A percentile compares a stretch with the other conserved stretches of the same genome.
phyloP scores from a whole-genome alignment of 2,113 vertebrate species.

The Mesembrinibis cayennensis region DNA sequence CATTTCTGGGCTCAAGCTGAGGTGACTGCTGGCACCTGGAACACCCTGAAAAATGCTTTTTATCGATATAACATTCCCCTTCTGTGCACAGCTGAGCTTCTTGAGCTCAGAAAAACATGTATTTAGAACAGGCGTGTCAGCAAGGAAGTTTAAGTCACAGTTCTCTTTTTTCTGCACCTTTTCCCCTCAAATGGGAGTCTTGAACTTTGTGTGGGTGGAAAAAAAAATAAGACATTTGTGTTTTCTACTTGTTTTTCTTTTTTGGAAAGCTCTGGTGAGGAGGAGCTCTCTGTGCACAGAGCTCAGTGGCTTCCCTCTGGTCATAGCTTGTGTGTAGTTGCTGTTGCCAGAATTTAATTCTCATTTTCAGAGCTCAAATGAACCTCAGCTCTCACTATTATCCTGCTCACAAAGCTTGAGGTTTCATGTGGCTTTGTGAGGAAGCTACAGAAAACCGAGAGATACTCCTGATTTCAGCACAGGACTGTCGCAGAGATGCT shows the following conservation, averaged over 20 bases:
- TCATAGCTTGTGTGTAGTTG: not conserved
- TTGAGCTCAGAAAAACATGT: not conserved
- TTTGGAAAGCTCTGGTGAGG: not conserved
- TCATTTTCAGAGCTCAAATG: not conserved
- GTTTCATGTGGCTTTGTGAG: not conserved
- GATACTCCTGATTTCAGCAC: not conserved
- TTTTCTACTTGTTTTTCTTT: not conserved
- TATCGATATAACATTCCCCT: rapidly evolving
- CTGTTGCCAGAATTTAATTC: not conserved
- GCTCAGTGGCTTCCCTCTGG: not conserved
- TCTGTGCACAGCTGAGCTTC: not conserved
- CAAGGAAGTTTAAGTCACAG: not conserved
- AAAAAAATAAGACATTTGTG: not conserved
- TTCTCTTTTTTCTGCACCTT: not conserved
- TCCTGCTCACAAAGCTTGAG: not conserved
- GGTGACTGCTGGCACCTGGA: not conserved
- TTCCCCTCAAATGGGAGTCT: not conserved
- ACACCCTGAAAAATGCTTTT: not conserved
- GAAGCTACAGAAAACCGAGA: rapidly evolving
- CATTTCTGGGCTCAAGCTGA: not conserved
- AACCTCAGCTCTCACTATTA: not conserved
- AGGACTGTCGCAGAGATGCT: not conserved
- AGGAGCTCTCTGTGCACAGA: not conserved
- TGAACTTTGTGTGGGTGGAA: not conserved
- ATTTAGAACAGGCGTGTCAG: not conserved